Evolutionary conservation across 2,797 vertebrate genomes (phyloP).

Genomic region (Enteromius unitaeniatus): DNA sequence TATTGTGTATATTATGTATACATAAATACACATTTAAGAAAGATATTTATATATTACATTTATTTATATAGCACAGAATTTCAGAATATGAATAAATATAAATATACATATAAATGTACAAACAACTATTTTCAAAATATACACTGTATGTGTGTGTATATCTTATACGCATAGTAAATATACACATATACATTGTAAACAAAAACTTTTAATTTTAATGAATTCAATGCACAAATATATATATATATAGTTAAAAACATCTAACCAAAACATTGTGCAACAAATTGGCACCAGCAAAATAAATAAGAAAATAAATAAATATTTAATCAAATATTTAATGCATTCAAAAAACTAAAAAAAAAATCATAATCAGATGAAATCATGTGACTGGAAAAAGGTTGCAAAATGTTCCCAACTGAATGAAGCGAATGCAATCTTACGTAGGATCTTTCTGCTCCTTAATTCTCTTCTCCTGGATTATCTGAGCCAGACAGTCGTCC

Average conservation of each 20-base stretch:
- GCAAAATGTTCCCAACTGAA: not conserved
- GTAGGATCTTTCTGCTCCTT: constrained; percentile 82
- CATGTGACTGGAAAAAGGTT: not conserved
- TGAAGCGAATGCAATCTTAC: constrained; percentile 67
- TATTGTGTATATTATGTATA: no score
- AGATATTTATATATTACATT: no score
- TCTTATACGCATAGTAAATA: no score
- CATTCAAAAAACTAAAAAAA: not conserved
- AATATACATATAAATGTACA: no score
- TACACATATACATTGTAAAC: no score
- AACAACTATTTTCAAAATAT: no score
- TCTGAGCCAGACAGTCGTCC: constrained; percentile 79
- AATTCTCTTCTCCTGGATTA: constrained; percentile 89
- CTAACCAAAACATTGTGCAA: not conserved
- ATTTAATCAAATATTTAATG: not conserved
- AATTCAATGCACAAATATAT: not conserved
- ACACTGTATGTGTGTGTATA: no score
- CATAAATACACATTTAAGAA: no score
- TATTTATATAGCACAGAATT: no score
- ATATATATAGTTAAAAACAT: not conserved
- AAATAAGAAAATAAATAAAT: not conserved
- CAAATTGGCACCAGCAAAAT: not conserved
- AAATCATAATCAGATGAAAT: no score
- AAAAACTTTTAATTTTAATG: no score
- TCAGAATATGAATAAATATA: no score